A percentile compares a stretch with the other conserved stretches of the same genome.
Evolutionary conservation across 2,888 invertebrate species (phyloP).

Genomic region (Chloromyia formosa): DNA sequence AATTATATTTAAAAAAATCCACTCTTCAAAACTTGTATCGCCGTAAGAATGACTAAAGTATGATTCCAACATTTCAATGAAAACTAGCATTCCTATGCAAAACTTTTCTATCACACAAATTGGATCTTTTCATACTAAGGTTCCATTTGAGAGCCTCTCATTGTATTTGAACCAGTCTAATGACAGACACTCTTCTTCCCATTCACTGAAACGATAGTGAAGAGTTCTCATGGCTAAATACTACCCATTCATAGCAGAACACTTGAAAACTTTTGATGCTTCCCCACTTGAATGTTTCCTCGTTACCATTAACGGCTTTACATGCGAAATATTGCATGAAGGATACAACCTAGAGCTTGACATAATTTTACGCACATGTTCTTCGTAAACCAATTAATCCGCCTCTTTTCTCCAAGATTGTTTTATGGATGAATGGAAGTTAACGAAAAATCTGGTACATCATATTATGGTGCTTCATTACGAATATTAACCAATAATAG

Average conservation of each 20-base stretch:
- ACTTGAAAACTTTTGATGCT: constrained; percentile 31
- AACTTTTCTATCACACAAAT: too few species aligned
- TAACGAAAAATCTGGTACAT: constrained; percentile 41
- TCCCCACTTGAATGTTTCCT: constrained; percentile 9
- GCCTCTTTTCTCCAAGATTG: neutral
- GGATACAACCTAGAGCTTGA: neutral
- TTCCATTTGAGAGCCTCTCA: too few species aligned
- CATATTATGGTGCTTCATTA: constrained; percentile 25
- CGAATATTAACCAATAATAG: constrained; percentile 42
- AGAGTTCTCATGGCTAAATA: constrained; percentile 16
- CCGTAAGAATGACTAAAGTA: too few species aligned
- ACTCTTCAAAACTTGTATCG: too few species aligned
- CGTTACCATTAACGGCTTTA: constrained; percentile 12
- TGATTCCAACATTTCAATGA: too few species aligned
- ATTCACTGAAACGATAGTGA: neutral
- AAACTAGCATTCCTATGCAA: too few species aligned
- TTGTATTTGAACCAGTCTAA: neutral
- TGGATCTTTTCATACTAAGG: too few species aligned
- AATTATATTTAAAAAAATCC: too few species aligned
- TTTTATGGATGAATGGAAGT: constrained; percentile 23
- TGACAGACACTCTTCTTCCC: constrained; percentile 1
- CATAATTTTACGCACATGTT: constrained; percentile 28
- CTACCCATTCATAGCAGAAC: constrained; percentile 17
- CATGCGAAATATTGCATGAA: neutral
- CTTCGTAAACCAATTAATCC: constrained; percentile 34